phyloP scores from a whole-genome alignment of 2,888 invertebrate genomes.

The Drosophila rubida region DNA sequence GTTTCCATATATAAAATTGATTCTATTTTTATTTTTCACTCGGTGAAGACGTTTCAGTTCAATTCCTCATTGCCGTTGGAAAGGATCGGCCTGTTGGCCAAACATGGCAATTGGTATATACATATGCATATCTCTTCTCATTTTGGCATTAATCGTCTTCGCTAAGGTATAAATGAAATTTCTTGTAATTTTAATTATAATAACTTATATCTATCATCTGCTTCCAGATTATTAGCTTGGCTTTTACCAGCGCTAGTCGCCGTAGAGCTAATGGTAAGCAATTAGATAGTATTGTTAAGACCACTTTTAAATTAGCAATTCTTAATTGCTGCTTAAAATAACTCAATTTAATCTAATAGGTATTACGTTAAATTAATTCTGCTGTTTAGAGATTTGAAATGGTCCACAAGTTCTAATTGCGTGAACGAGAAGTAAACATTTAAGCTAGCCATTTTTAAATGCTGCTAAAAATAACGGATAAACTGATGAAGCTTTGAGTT shows the following conservation, averaged over 20 bases:
- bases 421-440: too few species aligned
- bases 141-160: conserved; percentile 32
- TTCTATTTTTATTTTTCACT: conserved; percentile 9
- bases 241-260: conserved; percentile 1
- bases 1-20: conserved; percentile 21
- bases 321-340: conserved; percentile 7
- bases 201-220: neutral
- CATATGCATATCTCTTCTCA: conserved; percentile 33
- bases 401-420: too few species aligned
- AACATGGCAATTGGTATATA: conserved; percentile 35
- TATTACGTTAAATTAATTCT: neutral
- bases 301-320: neutral
- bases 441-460: too few species aligned
- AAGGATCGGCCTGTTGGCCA: conserved; percentile 14
- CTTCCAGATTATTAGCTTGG: conserved; percentile 36
- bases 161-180: conserved; percentile 35
- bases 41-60: conserved; percentile 34
- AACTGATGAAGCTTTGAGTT: too few species aligned
- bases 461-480: too few species aligned
- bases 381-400: neutral
- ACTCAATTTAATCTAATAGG: neutral
- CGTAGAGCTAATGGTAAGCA: conserved; percentile 31
- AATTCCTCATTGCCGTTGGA: conserved; percentile 22
- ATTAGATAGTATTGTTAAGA: too few species aligned
- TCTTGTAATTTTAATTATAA: neutral